Evolutionary conservation across 2,113 vertebrate species (phyloP).

Genomic region (Natator depressus): DNA sequence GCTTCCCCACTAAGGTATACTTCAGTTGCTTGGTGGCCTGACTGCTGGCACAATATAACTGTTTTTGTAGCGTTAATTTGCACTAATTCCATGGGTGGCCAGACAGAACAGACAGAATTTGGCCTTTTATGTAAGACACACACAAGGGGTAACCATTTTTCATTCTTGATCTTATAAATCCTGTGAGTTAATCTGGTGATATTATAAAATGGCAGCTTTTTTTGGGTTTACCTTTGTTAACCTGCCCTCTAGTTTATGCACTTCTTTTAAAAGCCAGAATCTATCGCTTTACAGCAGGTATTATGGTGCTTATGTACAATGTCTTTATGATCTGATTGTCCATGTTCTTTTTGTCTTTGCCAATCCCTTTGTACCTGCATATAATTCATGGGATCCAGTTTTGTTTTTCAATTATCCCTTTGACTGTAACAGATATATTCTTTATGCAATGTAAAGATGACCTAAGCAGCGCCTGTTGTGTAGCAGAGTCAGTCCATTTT

Average conservation of each 20-base stretch:
- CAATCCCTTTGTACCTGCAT: background rate
- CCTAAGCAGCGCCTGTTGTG: background rate
- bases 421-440: conserved; percentile 14
- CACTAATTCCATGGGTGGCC: background rate
- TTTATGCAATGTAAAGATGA: background rate
- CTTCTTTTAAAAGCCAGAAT: background rate
- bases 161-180: conserved; percentile 18
- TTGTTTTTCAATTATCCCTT: background rate
- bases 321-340: conserved; percentile 30
- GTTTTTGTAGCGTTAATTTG: background rate
- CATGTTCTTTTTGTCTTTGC: conserved; percentile 1
- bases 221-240: background rate
- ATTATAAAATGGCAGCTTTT: conserved; percentile 33
- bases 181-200: background rate
- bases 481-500: background rate
- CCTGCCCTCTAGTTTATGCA: conserved; percentile 24
- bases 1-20: background rate
- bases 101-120: background rate
- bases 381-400: background rate
- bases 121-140: conserved; percentile 1
- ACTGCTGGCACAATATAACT: background rate
- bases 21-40: background rate
- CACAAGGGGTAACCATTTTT: background rate
- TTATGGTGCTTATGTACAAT: background rate
- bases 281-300: background rate